phyloP scores from a whole-genome alignment of 2,888 invertebrate genomes.

The Scotopteryx bipunctaria region DNA sequence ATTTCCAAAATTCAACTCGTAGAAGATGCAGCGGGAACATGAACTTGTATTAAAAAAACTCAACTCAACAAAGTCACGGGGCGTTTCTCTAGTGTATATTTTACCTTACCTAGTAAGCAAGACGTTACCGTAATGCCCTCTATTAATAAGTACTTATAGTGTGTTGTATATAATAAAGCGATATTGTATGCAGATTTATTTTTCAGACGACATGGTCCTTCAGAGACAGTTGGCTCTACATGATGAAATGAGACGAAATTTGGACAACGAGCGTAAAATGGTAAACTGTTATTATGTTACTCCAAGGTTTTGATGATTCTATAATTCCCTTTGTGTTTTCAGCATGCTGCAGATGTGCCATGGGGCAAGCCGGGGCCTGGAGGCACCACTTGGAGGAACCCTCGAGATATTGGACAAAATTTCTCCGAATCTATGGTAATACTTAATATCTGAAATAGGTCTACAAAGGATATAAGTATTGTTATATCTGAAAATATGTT shows the following conservation, averaged over 20 bases:
- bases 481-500: not conserved
- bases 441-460: too few relatives aligned
- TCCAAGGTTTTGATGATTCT: not conserved
- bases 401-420: constrained; percentile 87
- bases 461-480: not conserved
- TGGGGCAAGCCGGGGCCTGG: constrained; percentile 89
- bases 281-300: constrained; percentile 60
- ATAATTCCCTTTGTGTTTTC: constrained; percentile 43
- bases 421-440: constrained; percentile 91
- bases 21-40: too few relatives aligned
- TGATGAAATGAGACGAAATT: constrained; percentile 71
- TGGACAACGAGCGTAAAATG: constrained; percentile 81
- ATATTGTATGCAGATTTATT: too few relatives aligned
- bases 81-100: too few relatives aligned
- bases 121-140: too few relatives aligned
- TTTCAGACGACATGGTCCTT: constrained; percentile 82
- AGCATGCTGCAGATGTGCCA: constrained; percentile 77
- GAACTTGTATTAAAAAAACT: too few relatives aligned
- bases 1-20: too few relatives aligned
- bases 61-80: too few relatives aligned
- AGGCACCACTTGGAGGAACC: constrained; percentile 89
- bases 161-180: too few relatives aligned
- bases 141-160: too few relatives aligned
- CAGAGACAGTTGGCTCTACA: constrained; percentile 77
- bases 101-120: too few relatives aligned